These are phyloP conservation scores for Conus canariensis DNA, from an alignment of 2,888 invertebrate genomes.

Conservation along the genomic window DNA sequence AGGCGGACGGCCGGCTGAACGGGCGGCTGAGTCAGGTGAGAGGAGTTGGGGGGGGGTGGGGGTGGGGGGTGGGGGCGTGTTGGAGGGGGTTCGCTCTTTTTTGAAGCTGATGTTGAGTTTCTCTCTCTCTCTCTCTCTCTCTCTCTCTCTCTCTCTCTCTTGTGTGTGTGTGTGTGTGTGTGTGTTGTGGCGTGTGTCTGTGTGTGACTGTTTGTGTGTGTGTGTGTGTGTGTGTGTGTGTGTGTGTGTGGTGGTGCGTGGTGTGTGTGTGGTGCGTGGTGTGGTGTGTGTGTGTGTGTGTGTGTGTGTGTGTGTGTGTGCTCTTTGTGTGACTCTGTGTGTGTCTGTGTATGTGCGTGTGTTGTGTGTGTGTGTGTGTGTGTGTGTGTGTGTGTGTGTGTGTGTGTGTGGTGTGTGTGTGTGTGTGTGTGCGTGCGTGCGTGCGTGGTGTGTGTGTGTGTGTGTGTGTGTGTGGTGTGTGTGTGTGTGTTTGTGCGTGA, in stretches of 20 bases:
- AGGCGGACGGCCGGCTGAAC: constrained; percentile 45
- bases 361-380: neutral
- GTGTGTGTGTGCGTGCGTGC: neutral
- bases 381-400: neutral
- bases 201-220: neutral
- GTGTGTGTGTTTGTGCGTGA: neutral
- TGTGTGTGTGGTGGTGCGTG: no score
- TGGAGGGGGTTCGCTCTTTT: neutral
- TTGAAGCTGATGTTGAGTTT: neutral
- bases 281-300: no score
- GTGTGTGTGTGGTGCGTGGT: no score
- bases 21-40: constrained; percentile 21
- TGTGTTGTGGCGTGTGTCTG: neutral
- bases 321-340: no score
- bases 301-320: no score
- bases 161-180: neutral
- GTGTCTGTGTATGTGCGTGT: neutral
- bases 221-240: neutral
- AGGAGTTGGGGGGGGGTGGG: neutral
- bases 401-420: neutral
- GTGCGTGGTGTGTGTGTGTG: neutral
- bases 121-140: neutral
- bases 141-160: no score
- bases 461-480: neutral
- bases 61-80: neutral